Percentiles rank a stretch among this genome's conserved stretches.
Evolutionary conservation across 1,140 invertebrate genomes (phyloP).

Genomic region (Atta colombica): DNA sequence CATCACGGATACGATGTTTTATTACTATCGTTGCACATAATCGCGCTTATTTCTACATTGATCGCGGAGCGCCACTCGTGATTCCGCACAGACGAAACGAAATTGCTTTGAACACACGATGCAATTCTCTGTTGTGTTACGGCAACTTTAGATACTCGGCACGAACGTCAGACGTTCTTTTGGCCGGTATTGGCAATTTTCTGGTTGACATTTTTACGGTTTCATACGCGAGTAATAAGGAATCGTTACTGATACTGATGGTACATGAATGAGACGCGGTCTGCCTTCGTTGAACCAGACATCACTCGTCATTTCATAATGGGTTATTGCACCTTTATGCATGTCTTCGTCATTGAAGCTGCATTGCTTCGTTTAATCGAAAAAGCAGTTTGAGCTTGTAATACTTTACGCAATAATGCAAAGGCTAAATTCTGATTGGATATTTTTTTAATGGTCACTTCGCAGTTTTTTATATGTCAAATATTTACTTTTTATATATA

Average conservation of each 20-base stretch:
- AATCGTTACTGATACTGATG: slow-evolving; percentile 55
- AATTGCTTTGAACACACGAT: slow-evolving; percentile 49
- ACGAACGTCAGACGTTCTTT: slow-evolving; percentile 43
- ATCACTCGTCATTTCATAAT: slow-evolving; percentile 50
- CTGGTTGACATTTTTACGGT: slow-evolving; percentile 31
- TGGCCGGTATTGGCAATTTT: slow-evolving; percentile 42
- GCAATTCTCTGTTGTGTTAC: slow-evolving; percentile 38
- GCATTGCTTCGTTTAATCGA: neutral
- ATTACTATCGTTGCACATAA: slow-evolving; percentile 29
- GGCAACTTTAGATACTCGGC: slow-evolving; percentile 42
- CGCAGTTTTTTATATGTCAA: neutral
- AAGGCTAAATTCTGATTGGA: neutral
- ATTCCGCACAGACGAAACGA: slow-evolving; percentile 32
- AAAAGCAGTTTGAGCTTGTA: slow-evolving; percentile 10
- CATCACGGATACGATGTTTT: slow-evolving; percentile 30
- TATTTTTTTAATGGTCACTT: neutral
- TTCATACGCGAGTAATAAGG: slow-evolving; percentile 42
- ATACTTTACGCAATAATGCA: neutral
- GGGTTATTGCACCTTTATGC: slow-evolving; percentile 30
- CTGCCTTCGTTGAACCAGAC: slow-evolving; percentile 29
- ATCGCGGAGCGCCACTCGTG: slow-evolving; percentile 33
- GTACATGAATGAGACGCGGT: slow-evolving; percentile 24
- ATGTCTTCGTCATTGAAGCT: slow-evolving; percentile 1
- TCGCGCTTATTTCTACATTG: slow-evolving; percentile 49
- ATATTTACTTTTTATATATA: neutral